Evolutionary conservation across 2,888 invertebrate species (phyloP).

Genomic region (Gymnocheta viridis): DNA sequence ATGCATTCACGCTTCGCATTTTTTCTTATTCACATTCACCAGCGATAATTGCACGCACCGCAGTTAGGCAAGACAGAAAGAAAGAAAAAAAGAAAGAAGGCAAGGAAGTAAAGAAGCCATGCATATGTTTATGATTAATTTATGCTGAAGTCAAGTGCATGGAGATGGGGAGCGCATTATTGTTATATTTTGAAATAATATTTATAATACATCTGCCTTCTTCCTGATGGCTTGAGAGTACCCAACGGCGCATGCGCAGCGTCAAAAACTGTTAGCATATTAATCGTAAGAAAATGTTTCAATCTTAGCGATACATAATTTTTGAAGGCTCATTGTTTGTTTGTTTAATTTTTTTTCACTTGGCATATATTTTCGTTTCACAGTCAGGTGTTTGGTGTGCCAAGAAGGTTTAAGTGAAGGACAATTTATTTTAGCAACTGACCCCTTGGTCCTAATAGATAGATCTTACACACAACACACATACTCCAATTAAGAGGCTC

Average conservation of each 20-base stretch:
- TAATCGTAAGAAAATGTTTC: conserved; percentile 41
- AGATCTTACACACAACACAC: no score
- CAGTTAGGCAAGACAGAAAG: background rate
- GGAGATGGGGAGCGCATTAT: background rate
- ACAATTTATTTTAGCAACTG: background rate
- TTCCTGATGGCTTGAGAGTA: background rate
- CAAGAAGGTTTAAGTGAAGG: conserved; percentile 9
- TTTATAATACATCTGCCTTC: conserved; percentile 47
- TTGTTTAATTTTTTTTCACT: background rate
- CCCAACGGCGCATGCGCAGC: conserved; percentile 45
- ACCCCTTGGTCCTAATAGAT: background rate
- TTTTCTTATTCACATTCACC: conserved; percentile 29
- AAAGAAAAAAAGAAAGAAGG: background rate
- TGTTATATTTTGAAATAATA: conserved; percentile 15
- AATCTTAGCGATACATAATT: conserved; percentile 22
- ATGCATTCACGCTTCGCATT: conserved; percentile 50
- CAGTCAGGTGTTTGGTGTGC: background rate
- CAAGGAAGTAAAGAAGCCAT: background rate
- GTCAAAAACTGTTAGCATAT: conserved; percentile 15
- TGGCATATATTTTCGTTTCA: background rate
- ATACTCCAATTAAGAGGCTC: no score
- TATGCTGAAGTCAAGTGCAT: conserved; percentile 15
- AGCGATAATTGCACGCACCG: conserved; percentile 49
- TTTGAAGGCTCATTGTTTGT: conserved; percentile 14
- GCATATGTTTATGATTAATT: conserved; percentile 46